Evolutionary conservation across 2,888 invertebrate genomes (phyloP).

Genomic region (Campoplex capitator): DNA sequence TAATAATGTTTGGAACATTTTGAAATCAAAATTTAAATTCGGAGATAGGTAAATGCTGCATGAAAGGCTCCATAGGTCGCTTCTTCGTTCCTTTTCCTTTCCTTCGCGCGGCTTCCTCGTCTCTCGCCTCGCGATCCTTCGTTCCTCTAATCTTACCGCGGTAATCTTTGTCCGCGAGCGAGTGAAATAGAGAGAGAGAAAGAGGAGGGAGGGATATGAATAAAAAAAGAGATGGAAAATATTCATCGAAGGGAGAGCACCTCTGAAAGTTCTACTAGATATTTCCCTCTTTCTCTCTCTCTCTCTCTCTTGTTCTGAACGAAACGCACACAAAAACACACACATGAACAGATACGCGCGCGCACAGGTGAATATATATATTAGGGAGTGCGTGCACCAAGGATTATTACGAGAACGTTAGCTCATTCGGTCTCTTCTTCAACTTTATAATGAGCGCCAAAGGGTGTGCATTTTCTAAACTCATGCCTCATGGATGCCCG

Average conservation of each 20-base stretch:
- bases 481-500: slow-evolving; percentile 5
- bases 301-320: slow-evolving; percentile 12
- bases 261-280: slow-evolving; percentile 29
- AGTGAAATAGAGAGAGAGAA: background rate
- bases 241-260: slow-evolving; percentile 27
- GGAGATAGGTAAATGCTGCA: background rate
- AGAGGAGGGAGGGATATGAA: slow-evolving; percentile 3
- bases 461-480: slow-evolving; percentile 30
- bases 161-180: slow-evolving; percentile 53
- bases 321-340: too few species aligned
- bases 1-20: background rate
- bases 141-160: slow-evolving; percentile 62
- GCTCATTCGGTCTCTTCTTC: slow-evolving; percentile 25
- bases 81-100: slow-evolving; percentile 50
- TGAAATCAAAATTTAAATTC: background rate
- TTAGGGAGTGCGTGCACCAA: slow-evolving; percentile 50
- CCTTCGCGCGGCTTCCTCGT: slow-evolving; percentile 54
- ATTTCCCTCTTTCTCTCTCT: background rate
- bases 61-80: slow-evolving; percentile 17
- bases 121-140: slow-evolving; percentile 53
- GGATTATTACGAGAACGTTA: slow-evolving; percentile 48
- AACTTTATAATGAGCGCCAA: slow-evolving; percentile 48
- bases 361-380: background rate
- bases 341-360: background rate
- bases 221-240: slow-evolving; percentile 39